Evolutionary conservation across 2,888 invertebrate genomes (phyloP).

Genomic region (Chelonus formosanus): DNA sequence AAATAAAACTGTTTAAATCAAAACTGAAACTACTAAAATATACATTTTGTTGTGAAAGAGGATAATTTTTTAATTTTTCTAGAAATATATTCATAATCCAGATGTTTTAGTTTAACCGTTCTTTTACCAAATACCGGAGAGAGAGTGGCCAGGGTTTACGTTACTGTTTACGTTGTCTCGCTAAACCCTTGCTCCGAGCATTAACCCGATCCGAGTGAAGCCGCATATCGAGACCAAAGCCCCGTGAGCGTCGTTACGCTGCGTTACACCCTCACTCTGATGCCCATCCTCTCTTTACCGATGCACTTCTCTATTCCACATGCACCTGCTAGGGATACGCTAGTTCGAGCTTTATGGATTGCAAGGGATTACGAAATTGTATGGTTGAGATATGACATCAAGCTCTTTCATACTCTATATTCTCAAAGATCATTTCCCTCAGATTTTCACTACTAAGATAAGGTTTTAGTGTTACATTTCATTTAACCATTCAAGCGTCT

Average conservation of each 20-base stretch:
- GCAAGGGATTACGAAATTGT: conserved; percentile 53
- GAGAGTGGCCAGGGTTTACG: conserved; percentile 37
- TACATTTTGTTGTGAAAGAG: no score
- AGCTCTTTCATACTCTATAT: conserved; percentile 38
- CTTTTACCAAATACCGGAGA: neutral
- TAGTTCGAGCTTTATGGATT: conserved; percentile 46
- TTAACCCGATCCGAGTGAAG: conserved; percentile 52
- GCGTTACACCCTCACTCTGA: conserved; percentile 47
- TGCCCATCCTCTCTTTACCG: conserved; percentile 14
- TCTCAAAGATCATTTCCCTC: conserved; percentile 30
- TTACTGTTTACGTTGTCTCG: conserved; percentile 51
- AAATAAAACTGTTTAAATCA: no score
- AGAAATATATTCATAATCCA: no score
- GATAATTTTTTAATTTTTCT: no score
- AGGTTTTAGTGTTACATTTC: no score
- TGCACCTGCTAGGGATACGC: conserved; percentile 38
- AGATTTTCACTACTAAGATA: conserved; percentile 5
- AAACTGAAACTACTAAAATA: no score
- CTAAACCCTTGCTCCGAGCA: conserved; percentile 51
- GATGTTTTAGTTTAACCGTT: neutral
- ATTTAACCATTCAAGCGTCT: no score
- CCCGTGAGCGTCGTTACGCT: conserved; percentile 55
- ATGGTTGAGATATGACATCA: conserved; percentile 46
- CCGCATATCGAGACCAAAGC: conserved; percentile 53
- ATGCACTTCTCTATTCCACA: conserved; percentile 16